Evolutionary conservation across 2,113 vertebrate species (phyloP), one percentile per base, ranked within the genome.

Genomic region (Halcyon malimbica): DNA sequence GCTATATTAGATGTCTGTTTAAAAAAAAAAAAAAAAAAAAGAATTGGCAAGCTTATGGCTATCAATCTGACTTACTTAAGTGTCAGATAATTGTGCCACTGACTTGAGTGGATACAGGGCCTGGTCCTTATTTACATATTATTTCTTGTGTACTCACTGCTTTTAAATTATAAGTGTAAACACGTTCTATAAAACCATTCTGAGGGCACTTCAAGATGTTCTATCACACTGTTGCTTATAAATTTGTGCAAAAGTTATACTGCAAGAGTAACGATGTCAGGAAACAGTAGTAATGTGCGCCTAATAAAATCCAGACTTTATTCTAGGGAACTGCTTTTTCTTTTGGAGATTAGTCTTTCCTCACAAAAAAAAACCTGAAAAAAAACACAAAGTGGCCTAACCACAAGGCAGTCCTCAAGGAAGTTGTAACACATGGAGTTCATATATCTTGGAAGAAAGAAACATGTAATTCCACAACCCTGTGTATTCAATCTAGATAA

Each of bases 391-490:
- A 89, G 28, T 83, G 68, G 56, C 9, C 46, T 81, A 94, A 93
- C 51, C 73, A 67, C 73, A 92, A 70, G 19, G 14, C 42, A 81
- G 37, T 48, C 69, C 33, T 93, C 89, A 93, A 87, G 35, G 75
- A 96, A 92, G 24, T 71, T 84, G n/a, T n/a, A 87, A 92, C 69
- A 90, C 65, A 71, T 90, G 83, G 60, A 86, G 21, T 60, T 90
- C 63, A 93, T 83, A 59, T 46, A 88, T 59, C 39, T 83, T 78
- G 90, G 71, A 94, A 87, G 8, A 86, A 90, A 78, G 31, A 4
- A 75, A 51, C 19, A 18, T 44, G 18, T 31, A 83, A 80, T 90
- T 83, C 53, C 56, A 83, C 39, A 92, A 26, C 13, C 5, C 29
- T 75, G 35, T 87, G 16, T 48, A 90, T 71, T 19, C 16, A 48